These are phyloP conservation scores for Falco rusticolus DNA, from an alignment of 2,797 vertebrate species.

Conservation along the genomic window DNA sequence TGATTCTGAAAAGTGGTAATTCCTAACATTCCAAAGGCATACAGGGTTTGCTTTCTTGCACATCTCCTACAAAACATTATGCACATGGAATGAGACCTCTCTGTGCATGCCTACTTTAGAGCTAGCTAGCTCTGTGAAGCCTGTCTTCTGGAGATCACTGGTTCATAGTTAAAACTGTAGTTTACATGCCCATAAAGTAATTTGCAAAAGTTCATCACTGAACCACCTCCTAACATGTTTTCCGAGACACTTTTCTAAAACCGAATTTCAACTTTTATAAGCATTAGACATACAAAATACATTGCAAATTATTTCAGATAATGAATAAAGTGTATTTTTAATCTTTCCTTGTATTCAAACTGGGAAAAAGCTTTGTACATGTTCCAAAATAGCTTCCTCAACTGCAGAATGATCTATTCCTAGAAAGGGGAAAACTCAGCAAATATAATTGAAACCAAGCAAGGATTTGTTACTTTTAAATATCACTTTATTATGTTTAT, in stretches of 20 bases:
- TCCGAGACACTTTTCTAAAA: not conserved
- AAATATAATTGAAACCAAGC: not conserved
- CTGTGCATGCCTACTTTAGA: not conserved
- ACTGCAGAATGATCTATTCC: not conserved
- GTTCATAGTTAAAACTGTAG: not conserved
- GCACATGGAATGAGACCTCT: not conserved
- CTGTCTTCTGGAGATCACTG: not conserved
- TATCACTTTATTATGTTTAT: not conserved
- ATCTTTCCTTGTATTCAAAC: not conserved
- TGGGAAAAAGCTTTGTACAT: rapidly evolving
- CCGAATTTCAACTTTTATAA: not conserved
- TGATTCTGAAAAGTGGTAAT: not conserved
- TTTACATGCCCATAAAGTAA: not conserved
- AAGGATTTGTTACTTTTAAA: not conserved
- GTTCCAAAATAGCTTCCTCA: not conserved
- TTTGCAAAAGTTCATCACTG: not conserved
- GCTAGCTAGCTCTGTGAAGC: not conserved
- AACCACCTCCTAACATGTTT: rapidly evolving
- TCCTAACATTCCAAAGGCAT: not conserved
- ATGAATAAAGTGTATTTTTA: not conserved
- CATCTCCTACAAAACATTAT: not conserved
- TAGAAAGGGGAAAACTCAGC: not conserved
- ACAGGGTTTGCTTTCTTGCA: not conserved
- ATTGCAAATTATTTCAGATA: not conserved
- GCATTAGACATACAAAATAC: not conserved